A percentile compares a stretch with the other conserved stretches of the same genome.
Evolutionary conservation across 2,888 invertebrate species (phyloP).

Genomic region (Drosophila trichaetosa): DNA sequence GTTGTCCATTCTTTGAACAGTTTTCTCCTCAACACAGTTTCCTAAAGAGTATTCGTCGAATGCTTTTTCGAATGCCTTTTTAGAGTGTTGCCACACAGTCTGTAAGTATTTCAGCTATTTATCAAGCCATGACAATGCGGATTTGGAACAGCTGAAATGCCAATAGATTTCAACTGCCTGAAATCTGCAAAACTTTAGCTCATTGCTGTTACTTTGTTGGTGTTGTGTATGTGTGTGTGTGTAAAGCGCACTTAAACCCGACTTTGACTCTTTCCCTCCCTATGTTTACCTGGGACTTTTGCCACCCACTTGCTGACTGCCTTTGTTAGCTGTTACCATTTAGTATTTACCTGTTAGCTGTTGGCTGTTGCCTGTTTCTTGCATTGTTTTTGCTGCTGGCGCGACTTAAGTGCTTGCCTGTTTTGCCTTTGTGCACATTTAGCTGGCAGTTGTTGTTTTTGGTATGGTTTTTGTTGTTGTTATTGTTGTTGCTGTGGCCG

Average conservation of each 20-base stretch:
- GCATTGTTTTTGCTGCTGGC: constrained; percentile 67
- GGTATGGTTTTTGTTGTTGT: constrained; percentile 41
- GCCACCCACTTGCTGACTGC: constrained; percentile 2
- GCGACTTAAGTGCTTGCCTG: constrained; percentile 75
- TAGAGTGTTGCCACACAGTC: constrained; percentile 36
- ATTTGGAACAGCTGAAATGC: constrained; percentile 63
- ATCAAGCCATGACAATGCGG: constrained; percentile 77
- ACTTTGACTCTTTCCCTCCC: constrained; percentile 13
- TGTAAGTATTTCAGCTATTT: constrained; percentile 72
- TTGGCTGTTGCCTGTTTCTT: constrained; percentile 52
- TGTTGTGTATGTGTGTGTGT: not conserved
- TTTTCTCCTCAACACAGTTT: constrained; percentile 5
- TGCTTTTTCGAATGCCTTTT: constrained; percentile 16
- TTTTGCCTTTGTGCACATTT: constrained; percentile 75
- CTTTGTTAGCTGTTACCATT: constrained; percentile 21
- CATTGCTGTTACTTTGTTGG: constrained; percentile 43
- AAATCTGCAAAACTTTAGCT: constrained; percentile 59
- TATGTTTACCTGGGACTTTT: constrained; percentile 10
- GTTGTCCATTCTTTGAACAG: constrained; percentile 19
- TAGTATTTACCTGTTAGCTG: constrained; percentile 28
- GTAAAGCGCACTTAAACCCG: constrained; percentile 51
- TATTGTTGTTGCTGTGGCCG: constrained; percentile 44
- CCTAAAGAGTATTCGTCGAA: constrained; percentile 6
- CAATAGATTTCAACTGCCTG: constrained; percentile 43
- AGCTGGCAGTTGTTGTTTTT: constrained; percentile 62